A percentile compares a stretch with the other conserved stretches of the same genome.
Evolutionary conservation across 2,797 vertebrate species (phyloP).

Genomic region (Pseudomugil tenellus): DNA sequence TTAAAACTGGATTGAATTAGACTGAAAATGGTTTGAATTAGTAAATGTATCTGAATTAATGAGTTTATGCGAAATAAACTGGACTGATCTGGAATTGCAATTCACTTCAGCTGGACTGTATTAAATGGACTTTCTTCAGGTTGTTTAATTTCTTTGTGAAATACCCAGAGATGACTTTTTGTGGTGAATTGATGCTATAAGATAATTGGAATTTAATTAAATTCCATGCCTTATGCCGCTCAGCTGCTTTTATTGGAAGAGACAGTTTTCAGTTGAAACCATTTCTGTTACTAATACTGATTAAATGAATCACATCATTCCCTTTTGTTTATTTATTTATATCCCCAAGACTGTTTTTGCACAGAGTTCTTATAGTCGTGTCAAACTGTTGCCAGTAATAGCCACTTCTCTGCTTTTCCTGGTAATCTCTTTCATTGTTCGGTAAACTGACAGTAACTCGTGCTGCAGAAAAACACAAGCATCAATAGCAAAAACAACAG

Average conservation of each 20-base stretch:
- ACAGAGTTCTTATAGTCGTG: slow-evolving; percentile 2
- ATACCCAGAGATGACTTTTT: background rate
- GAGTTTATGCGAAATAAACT: no score
- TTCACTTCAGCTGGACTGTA: background rate
- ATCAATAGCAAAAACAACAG: background rate
- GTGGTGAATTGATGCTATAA: background rate
- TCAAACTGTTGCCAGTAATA: background rate
- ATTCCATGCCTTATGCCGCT: background rate
- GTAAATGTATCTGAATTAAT: no score
- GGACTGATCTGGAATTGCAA: background rate
- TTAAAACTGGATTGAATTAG: background rate
- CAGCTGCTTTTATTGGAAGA: background rate
- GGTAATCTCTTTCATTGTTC: slow-evolving; percentile 14
- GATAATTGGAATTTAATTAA: background rate
- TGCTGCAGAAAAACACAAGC: background rate
- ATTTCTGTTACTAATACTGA: background rate
- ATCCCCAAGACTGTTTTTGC: background rate
- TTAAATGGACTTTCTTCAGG: background rate
- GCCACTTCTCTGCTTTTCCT: background rate
- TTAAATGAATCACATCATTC: background rate
- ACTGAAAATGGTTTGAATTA: no score
- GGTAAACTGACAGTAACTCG: slow-evolving; percentile 16
- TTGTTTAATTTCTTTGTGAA: background rate
- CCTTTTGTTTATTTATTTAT: background rate
- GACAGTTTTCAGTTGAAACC: background rate